Evolutionary conservation across 1,140 invertebrate species (phyloP).

Genomic region (Sipha flava): DNA sequence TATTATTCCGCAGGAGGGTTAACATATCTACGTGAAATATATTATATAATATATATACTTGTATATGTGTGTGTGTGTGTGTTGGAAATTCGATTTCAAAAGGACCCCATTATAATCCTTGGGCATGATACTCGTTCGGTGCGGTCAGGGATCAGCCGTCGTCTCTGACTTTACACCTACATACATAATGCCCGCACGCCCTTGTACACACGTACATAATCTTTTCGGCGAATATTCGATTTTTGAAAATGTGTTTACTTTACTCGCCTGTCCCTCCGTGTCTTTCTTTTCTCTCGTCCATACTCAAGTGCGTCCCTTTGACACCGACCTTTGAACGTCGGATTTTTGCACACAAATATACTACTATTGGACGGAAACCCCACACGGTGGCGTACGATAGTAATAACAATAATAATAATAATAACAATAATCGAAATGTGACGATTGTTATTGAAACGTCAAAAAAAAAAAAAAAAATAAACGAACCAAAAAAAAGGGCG

Average conservation of each 20-base stretch:
- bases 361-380: not conserved
- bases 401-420: not conserved
- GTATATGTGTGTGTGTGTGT: not conserved
- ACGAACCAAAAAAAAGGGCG: not conserved
- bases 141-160: not conserved
- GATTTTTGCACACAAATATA: not conserved
- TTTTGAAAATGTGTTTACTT: not conserved
- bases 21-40: not conserved
- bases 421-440: not conserved
- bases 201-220: not conserved
- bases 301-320: not conserved
- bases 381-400: not conserved
- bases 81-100: not conserved
- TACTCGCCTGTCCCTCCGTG: too few relatives aligned
- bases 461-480: not conserved
- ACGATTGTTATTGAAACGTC: conserved; percentile 16
- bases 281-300: not conserved
- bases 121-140: not conserved
- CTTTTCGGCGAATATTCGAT: not conserved
- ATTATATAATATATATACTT: not conserved
- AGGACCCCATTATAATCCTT: not conserved
- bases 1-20: too few relatives aligned
- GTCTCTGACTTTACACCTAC: not conserved
- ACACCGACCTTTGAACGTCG: not conserved
- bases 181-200: not conserved